Percentiles rank a stretch among this genome's conserved stretches.
phyloP scores from a whole-genome alignment of 2,797 vertebrate genomes.

The Mormyrus hasselquistii region DNA sequence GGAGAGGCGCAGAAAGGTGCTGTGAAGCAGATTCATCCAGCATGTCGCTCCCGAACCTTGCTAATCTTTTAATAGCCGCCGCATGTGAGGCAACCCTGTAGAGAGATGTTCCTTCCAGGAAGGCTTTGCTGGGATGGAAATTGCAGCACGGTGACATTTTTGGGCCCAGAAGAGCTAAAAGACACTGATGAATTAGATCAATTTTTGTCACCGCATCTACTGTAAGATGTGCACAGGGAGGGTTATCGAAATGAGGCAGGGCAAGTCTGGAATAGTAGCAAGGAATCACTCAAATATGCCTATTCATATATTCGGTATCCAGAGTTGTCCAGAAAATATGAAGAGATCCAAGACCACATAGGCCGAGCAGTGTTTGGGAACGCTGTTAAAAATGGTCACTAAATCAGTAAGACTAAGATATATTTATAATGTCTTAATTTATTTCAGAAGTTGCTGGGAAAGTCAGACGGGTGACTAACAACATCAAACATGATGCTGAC shows the following conservation, averaged over 20 bases:
- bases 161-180: not conserved
- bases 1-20: not conserved
- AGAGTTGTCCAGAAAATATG: not conserved
- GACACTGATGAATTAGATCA: not conserved
- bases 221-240: not conserved
- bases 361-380: not conserved
- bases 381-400: not conserved
- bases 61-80: slow-evolving; percentile 28
- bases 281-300: not conserved
- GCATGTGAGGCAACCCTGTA: slow-evolving; percentile 29
- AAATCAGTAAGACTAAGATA: not conserved
- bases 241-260: not conserved
- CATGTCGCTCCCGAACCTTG: not conserved
- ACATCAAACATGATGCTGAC: not conserved
- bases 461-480: not conserved
- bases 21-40: slow-evolving; percentile 12
- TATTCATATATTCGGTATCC: not conserved
- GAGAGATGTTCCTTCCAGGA: not conserved
- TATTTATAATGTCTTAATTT: not conserved
- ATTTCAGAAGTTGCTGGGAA: not conserved
- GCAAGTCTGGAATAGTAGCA: not conserved
- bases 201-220: not conserved
- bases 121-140: not conserved
- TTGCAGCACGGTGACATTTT: not conserved
- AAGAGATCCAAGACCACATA: not conserved